Conservation (phyloP, 2,888 invertebrate genomes). For the Petrophora chlorosata region DNA sequence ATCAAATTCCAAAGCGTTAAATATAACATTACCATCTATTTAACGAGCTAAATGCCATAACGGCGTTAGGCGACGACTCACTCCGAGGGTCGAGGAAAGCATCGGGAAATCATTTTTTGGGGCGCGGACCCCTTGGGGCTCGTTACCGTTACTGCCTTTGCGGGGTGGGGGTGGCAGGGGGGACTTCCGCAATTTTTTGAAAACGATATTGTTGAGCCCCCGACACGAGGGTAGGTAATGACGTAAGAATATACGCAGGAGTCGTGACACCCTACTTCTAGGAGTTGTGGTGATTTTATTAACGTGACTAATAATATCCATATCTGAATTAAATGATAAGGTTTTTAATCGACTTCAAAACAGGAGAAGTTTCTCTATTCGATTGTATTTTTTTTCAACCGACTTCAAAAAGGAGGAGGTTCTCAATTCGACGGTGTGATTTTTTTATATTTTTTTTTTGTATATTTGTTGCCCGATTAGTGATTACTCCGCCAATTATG, state of each 20-base stretch:
- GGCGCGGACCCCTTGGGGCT: conserved; percentile 40
- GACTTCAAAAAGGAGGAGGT: no score
- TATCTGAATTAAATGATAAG: no score
- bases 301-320: not conserved
- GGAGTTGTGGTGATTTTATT: conserved; percentile 21
- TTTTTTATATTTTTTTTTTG: no score
- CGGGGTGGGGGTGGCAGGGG: conserved; percentile 38
- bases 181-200: conserved; percentile 52
- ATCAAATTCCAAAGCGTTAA: conserved; percentile 35
- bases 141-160: conserved; percentile 38
- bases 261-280: conserved; percentile 14
- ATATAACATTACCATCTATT: conserved; percentile 49
- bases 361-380: no score
- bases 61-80: conserved; percentile 34
- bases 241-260: conserved; percentile 46
- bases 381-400: no score
- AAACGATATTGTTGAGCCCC: conserved; percentile 55
- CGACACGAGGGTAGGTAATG: conserved; percentile 43
- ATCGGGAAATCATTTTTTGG: conserved; percentile 51
- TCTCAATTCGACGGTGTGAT: no score
- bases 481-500: no score
- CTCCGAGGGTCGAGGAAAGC: conserved; percentile 30
- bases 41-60: conserved; percentile 51
- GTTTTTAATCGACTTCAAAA: no score
- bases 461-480: no score